Percentiles rank a stretch among this genome's conserved stretches.
These are phyloP conservation scores for Stegostoma tigrinum DNA, from an alignment of 2,113 vertebrate species.

Conservation along the genomic window DNA sequence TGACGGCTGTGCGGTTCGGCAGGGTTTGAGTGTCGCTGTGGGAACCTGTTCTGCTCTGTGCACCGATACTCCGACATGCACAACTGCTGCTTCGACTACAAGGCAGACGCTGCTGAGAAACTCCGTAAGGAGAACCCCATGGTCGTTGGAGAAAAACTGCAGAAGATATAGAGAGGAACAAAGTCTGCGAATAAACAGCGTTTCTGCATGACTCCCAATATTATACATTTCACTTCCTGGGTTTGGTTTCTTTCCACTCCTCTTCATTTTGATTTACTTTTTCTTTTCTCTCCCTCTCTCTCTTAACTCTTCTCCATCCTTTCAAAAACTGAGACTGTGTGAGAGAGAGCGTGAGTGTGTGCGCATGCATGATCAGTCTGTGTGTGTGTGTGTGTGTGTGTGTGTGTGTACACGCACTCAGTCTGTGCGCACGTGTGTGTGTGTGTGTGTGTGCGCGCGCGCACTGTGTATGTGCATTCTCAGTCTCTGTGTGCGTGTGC, in stretches of 20 bases:
- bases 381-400: too few relatives aligned
- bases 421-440: too few relatives aligned
- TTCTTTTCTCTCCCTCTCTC: too few relatives aligned
- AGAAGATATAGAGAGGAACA: constrained; percentile 10
- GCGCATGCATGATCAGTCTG: too few relatives aligned
- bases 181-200: background rate
- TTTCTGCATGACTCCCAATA: background rate
- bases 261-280: too few relatives aligned
- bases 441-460: too few relatives aligned
- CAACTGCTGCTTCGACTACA: constrained; percentile 28
- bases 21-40: constrained; percentile 35
- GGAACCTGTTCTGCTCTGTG: constrained; percentile 8
- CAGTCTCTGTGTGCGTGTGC: too few relatives aligned
- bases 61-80: constrained; percentile 37
- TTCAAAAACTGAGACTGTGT: too few relatives aligned
- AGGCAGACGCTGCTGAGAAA: constrained; percentile 25
- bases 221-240: background rate
- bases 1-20: background rate
- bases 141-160: constrained; percentile 26
- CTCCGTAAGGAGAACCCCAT: constrained; percentile 33
- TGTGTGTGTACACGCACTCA: too few relatives aligned
- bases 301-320: too few relatives aligned
- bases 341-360: too few relatives aligned
- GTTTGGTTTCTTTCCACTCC: background rate
- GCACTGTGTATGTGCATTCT: too few relatives aligned